These are phyloP conservation scores for Alcis repandata DNA, from an alignment of 2,888 invertebrate genomes.

Conservation along the genomic window DNA sequence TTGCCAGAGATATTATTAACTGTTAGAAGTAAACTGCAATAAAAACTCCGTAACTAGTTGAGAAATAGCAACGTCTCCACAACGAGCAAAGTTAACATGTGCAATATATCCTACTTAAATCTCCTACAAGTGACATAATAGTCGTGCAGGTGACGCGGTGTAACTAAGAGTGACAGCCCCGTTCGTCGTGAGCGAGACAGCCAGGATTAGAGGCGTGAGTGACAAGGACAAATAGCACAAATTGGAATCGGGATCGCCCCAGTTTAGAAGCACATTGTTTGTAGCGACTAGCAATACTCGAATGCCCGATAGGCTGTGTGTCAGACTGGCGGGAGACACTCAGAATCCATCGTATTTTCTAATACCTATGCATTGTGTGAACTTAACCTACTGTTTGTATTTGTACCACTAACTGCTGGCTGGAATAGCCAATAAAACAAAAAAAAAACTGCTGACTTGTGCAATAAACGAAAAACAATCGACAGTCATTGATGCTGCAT, in stretches of 20 bases:
- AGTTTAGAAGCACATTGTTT: constrained; percentile 78
- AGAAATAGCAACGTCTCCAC: constrained; percentile 2
- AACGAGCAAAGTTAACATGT: constrained; percentile 2
- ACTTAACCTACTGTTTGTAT: no score
- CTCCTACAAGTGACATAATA: constrained; percentile 28
- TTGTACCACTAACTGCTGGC: no score
- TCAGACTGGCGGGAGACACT: constrained; percentile 67
- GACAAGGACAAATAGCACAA: constrained; percentile 69
- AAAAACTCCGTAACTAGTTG: not conserved
- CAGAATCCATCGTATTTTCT: constrained; percentile 24
- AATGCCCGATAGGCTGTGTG: constrained; percentile 57
- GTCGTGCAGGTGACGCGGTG: constrained; percentile 37
- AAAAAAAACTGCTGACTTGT: no score
- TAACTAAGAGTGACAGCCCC: constrained; percentile 56
- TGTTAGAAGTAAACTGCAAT: constrained; percentile 1
- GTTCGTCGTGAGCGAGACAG: constrained; percentile 56
- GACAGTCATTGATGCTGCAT: no score
- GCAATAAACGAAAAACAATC: no score
- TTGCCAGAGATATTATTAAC: not conserved
- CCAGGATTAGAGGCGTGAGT: constrained; percentile 58
- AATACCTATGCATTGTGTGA: not conserved
- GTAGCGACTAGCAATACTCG: constrained; percentile 63
- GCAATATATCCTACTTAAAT: constrained; percentile 18
- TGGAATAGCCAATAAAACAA: no score
- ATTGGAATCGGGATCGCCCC: constrained; percentile 71